Conservation (phyloP, 2,113 vertebrate genomes). For the Pangasianodon gigas region DNA sequence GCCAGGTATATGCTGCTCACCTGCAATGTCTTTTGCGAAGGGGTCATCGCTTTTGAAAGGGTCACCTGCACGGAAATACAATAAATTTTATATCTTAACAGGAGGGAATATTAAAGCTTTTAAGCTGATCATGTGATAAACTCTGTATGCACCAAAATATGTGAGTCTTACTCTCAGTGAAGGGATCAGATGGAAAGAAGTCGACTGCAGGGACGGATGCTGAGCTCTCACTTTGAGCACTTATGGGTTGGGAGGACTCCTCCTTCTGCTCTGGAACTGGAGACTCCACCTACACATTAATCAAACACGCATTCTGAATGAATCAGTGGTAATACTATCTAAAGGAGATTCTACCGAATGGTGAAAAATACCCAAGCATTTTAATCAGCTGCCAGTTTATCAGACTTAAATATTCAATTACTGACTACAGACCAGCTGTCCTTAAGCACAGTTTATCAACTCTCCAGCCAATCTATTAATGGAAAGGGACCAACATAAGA, state of each 20-base stretch:
- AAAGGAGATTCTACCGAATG: not conserved
- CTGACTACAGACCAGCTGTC: not conserved
- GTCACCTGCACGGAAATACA: slow-evolving; percentile 74
- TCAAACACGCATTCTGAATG: not conserved
- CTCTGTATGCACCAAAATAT: not conserved
- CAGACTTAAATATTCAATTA: not conserved
- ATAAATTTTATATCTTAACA: not conserved
- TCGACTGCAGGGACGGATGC: slow-evolving; percentile 75
- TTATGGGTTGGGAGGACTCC: slow-evolving; percentile 65
- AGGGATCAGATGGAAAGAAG: slow-evolving; percentile 94
- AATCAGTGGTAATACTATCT: not conserved
- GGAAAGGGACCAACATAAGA: not conserved
- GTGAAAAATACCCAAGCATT: not conserved
- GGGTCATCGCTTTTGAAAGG: slow-evolving; percentile 93
- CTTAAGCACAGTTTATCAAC: not conserved
- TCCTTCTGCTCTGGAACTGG: slow-evolving; percentile 79
- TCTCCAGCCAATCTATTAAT: not conserved
- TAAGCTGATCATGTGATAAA: not conserved
- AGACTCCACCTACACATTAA: slow-evolving; percentile 74
- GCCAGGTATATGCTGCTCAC: slow-evolving; percentile 65
- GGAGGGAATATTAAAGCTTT: not conserved
- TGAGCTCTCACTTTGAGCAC: slow-evolving; percentile 60
- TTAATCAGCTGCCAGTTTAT: not conserved
- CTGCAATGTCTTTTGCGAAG: slow-evolving; percentile 85
- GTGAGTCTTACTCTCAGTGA: slow-evolving; percentile 86